Evolutionary conservation across 2,797 vertebrate genomes (phyloP).

Genomic region (Todus mexicanus): DNA sequence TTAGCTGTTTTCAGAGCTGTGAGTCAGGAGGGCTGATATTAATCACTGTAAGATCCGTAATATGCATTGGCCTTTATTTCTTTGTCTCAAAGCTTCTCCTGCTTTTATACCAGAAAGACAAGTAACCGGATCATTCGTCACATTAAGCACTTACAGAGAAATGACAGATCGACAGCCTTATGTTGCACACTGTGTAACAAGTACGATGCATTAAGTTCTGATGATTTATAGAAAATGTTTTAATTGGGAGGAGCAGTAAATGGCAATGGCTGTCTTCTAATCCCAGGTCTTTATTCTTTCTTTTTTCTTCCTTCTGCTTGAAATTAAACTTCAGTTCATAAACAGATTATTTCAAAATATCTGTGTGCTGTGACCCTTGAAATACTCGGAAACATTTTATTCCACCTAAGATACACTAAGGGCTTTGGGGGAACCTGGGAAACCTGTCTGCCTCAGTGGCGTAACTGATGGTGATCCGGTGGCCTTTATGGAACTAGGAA

Average conservation of each 20-base stretch:
- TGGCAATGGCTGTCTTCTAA: neutral
- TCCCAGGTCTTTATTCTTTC: neutral
- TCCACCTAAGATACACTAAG: neutral
- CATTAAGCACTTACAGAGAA: neutral
- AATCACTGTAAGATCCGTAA: neutral
- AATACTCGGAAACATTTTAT: neutral
- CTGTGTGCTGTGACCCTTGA: neutral
- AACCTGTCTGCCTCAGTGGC: neutral
- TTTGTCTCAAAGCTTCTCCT: slow-evolving; percentile 37
- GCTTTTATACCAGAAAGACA: slow-evolving; percentile 20
- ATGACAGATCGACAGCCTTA: slow-evolving; percentile 27
- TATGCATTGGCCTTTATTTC: slow-evolving; percentile 19
- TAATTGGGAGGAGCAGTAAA: neutral
- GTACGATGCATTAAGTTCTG: neutral
- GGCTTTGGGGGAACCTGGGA: neutral
- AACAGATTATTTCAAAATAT: neutral
- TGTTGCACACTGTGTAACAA: neutral
- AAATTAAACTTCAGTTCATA: neutral
- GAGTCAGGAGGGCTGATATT: neutral
- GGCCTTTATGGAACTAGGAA: neutral
- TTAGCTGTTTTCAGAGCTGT: slow-evolving; percentile 19
- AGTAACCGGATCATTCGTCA: slow-evolving; percentile 34
- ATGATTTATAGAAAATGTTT: neutral
- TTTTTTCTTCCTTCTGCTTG: neutral
- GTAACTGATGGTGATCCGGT: neutral